Conservation (phyloP, 64 coral and sea anemone species). For the Montipora efflorescens region DNA sequence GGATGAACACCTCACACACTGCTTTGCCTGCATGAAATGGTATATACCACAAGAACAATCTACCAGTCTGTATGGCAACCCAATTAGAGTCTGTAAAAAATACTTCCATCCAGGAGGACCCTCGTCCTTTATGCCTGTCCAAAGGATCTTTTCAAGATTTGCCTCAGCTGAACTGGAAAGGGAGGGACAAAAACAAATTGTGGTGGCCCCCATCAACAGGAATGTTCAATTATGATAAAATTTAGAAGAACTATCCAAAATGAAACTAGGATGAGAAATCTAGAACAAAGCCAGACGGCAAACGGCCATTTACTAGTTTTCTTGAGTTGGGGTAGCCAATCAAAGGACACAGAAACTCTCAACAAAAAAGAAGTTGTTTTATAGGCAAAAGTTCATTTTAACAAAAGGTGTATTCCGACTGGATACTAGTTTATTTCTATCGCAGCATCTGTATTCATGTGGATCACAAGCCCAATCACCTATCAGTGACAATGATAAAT, state of each 20-base stretch:
- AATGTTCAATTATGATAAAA: constrained; percentile 43
- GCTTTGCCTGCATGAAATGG: constrained; percentile 69
- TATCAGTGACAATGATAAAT: constrained; percentile 20
- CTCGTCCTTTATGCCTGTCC: constrained; percentile 34
- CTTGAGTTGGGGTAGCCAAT: neutral
- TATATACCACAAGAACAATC: constrained; percentile 38
- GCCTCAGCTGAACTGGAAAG: constrained; percentile 4
- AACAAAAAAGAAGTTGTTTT: constrained; percentile 6
- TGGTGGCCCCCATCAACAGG: neutral
- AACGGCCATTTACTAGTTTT: neutral
- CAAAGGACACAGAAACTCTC: neutral
- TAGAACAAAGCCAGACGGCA: neutral
- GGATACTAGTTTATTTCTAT: neutral
- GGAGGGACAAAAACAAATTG: constrained; percentile 11
- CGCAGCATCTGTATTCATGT: constrained; percentile 8
- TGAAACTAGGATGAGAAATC: neutral
- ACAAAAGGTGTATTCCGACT: neutral
- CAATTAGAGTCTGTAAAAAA: constrained; percentile 20
- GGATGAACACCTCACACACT: constrained; percentile 46
- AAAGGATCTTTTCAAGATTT: constrained; percentile 36
- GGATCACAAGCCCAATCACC: constrained; percentile 11
- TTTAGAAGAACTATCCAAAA: constrained; percentile 5
- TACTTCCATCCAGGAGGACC: constrained; percentile 26
- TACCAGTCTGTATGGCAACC: constrained; percentile 21
- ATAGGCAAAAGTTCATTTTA: constrained; percentile 13